A percentile compares a stretch with the other conserved stretches of the same genome.
Evolutionary conservation across 1,140 invertebrate genomes (phyloP).

Genomic region (Tetraneura akinire): DNA sequence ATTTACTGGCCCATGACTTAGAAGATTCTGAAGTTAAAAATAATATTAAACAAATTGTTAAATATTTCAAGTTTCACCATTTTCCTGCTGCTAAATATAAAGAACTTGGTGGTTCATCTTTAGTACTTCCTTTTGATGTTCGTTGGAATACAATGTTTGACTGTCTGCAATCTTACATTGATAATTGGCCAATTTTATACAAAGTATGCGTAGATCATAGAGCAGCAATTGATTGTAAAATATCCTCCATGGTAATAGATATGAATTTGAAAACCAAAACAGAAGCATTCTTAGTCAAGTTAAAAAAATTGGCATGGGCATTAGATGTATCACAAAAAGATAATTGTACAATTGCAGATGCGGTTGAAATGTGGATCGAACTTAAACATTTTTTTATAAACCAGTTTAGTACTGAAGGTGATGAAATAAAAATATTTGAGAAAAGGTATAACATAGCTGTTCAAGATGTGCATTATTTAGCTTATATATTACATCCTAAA

Average conservation of each 20-base stretch:
- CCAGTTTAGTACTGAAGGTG: neutral
- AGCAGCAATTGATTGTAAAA: neutral
- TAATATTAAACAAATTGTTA: constrained; percentile 7
- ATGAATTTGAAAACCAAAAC: neutral
- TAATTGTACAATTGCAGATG: neutral
- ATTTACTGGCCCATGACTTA: constrained; percentile 12
- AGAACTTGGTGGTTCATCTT: neutral
- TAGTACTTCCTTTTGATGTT: constrained; percentile 4
- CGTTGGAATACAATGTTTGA: constrained; percentile 25
- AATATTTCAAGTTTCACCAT: constrained; percentile 22
- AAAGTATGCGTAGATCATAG: neutral
- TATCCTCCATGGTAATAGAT: neutral
- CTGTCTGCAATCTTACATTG: neutral
- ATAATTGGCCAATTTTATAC: constrained; percentile 7
- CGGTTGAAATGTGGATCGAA: neutral
- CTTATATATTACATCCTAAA: neutral
- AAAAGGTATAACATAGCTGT: too few relatives aligned
- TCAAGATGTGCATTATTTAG: neutral
- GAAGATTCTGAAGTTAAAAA: neutral
- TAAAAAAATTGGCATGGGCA: neutral
- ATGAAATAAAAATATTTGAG: neutral
- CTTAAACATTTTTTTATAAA: neutral
- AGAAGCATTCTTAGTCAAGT: neutral
- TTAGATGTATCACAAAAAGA: neutral
- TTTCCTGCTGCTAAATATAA: neutral